Evolutionary conservation across 37 sponge, comb jelly and placozoan species (phyloP), one percentile per base, ranked within the genome.

Genomic region (Haliclona indistincta): DNA sequence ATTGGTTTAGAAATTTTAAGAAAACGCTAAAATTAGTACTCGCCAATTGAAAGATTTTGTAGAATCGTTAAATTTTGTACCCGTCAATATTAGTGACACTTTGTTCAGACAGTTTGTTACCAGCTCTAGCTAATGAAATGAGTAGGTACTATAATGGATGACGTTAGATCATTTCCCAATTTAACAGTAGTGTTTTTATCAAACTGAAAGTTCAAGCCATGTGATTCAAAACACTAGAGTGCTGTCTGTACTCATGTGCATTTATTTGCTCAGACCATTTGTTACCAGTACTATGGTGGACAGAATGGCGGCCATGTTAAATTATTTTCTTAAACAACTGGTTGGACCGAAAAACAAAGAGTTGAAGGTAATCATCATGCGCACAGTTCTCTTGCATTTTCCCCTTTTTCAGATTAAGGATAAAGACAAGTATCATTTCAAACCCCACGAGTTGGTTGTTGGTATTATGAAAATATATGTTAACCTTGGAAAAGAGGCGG

Each of bases 301-400:
- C 68, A 67, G 92, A 54, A 84, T 99, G 54, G 94, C 86, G 33
- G 87, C 90, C 72, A 96, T 96, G 92, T 56, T 99, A 38, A 99
- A 99, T 84, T 96, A 96, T 80, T 89, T 89, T 49, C 81, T 99
- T 5, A 62, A 68, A n/a, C 80, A 91, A 58, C 84, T 99, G 49
- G 87, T 92, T 61, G 99, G 99, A 37, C 89, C 91, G 32, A 88
- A 91, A 71, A 83, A 79, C 5, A 85, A 77, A 53, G 78, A 87
- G 15, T 70, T 99, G 4, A 93, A 91, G 69, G 99, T 99, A 66
- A 62, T 52, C 1, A 44, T 64, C 37, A 28, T n/a, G n/a, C n/a
- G n/a, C n/a, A n/a, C n/a, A n/a, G n/a, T n/a, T n/a, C n/a, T n/a
- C n/a, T n/a, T n/a, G n/a, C n/a, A n/a, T n/a, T n/a, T n/a, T n/a